Evolutionary conservation across 2,797 vertebrate genomes (phyloP).

Genomic region (Parotocinclus haroldoi): DNA sequence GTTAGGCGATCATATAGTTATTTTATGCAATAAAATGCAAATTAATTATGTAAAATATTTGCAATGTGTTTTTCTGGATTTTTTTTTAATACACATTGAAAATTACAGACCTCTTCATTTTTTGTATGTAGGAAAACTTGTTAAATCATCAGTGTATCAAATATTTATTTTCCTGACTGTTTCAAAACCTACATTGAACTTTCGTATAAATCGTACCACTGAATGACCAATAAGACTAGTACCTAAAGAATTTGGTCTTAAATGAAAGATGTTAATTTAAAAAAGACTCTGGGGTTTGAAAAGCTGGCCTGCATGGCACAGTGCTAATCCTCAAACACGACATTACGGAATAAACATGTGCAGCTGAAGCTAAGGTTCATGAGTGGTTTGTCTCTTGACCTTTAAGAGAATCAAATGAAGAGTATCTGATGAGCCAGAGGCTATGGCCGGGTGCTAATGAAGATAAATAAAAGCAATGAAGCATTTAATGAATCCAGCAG

Average conservation of each 20-base stretch:
- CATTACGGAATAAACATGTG: conserved; percentile 1
- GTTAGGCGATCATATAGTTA: too few species aligned
- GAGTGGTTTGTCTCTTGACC: conserved; percentile 32
- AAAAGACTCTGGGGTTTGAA: not conserved
- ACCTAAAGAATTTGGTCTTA: conserved; percentile 10
- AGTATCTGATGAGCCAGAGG: conserved; percentile 21
- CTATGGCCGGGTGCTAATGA: conserved; percentile 23
- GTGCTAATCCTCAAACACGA: conserved; percentile 21
- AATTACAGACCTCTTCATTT: too few species aligned
- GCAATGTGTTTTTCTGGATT: too few species aligned
- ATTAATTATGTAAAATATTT: too few species aligned
- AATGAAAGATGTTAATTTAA: conserved; percentile 7
- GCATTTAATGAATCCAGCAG: conserved; percentile 32
- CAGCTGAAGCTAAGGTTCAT: conserved; percentile 9
- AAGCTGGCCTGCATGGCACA: conserved; percentile 5
- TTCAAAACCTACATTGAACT: not conserved
- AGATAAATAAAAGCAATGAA: conserved; percentile 23
- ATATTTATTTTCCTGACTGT: too few species aligned
- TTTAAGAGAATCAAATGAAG: conserved; percentile 32
- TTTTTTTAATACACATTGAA: too few species aligned
- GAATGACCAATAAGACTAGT: not conserved
- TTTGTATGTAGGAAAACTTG: too few species aligned
- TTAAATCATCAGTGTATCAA: too few species aligned
- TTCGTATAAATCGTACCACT: too few species aligned
- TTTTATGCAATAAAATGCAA: too few species aligned